Conservation (phyloP, 1,140 invertebrate species). For the Drosophila rufa region DNA sequence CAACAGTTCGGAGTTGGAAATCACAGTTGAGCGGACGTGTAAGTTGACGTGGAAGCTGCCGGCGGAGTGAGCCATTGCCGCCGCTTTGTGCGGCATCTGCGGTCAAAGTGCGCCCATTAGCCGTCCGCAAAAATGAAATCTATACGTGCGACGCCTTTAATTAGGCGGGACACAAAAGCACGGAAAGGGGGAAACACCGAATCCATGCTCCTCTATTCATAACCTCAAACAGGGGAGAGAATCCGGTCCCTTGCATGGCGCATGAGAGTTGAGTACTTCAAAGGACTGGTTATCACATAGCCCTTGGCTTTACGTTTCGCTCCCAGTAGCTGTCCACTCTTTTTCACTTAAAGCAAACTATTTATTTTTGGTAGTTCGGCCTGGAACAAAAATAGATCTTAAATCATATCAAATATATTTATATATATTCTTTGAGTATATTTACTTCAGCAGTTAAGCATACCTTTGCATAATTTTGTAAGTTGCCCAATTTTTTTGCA, state of each 20-base stretch:
- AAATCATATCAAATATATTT: neutral
- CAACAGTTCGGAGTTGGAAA: slow-evolving; percentile 72
- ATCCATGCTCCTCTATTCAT: neutral
- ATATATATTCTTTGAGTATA: too few species aligned
- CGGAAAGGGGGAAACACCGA: slow-evolving; percentile 19
- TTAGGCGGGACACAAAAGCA: slow-evolving; percentile 52
- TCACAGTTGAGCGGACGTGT: slow-evolving; percentile 47
- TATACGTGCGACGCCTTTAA: slow-evolving; percentile 77
- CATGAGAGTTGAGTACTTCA: slow-evolving; percentile 54
- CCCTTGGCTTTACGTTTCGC: slow-evolving; percentile 6
- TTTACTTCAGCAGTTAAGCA: too few species aligned
- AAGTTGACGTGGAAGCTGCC: slow-evolving; percentile 17
- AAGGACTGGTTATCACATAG: slow-evolving; percentile 68
- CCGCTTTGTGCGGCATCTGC: slow-evolving; percentile 53
- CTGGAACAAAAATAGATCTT: rapidly evolving
- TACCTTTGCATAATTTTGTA: too few species aligned
- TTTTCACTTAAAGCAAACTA: neutral
- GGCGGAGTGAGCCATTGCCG: slow-evolving; percentile 11
- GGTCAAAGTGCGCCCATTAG: slow-evolving; percentile 74
- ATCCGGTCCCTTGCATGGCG: slow-evolving; percentile 12
- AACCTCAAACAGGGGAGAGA: neutral
- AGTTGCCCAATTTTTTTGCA: neutral
- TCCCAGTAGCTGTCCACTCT: neutral
- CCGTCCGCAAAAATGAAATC: slow-evolving; percentile 75
- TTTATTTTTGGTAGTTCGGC: too few species aligned